These are phyloP conservation scores for Chironomus riparius DNA, from an alignment of 2,888 invertebrate genomes.

Conservation along the genomic window DNA sequence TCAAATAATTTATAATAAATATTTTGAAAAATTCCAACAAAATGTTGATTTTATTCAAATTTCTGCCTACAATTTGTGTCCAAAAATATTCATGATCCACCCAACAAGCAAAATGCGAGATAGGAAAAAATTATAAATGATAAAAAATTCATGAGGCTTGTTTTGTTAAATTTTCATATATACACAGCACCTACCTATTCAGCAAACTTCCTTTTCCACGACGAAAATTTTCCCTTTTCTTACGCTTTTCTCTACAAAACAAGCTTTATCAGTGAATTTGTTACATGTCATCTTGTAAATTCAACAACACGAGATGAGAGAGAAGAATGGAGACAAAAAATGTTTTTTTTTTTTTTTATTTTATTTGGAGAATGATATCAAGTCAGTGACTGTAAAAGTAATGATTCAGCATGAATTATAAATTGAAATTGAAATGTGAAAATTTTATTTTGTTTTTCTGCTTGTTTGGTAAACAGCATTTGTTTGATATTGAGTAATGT, in stretches of 20 bases:
- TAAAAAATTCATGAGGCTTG: slow-evolving; percentile 17
- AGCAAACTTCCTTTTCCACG: not conserved
- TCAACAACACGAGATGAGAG: too few species aligned
- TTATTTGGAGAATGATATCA: not conserved
- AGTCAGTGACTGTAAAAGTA: not conserved
- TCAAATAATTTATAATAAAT: too few species aligned
- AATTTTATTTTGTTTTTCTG: not conserved
- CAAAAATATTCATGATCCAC: not conserved
- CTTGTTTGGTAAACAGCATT: not conserved
- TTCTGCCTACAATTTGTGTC: too few species aligned
- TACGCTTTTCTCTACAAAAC: too few species aligned
- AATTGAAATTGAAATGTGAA: slow-evolving; percentile 5
- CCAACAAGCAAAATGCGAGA: not conserved
- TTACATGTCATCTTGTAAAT: not conserved
- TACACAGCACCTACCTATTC: not conserved
- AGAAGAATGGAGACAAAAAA: too few species aligned
- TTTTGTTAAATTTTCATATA: not conserved
- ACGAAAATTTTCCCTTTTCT: not conserved
- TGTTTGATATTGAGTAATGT: not conserved
- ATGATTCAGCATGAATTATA: slow-evolving; percentile 12
- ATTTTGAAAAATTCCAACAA: too few species aligned
- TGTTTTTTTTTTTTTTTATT: not conserved
- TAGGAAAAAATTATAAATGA: slow-evolving; percentile 15
- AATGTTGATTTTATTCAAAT: too few species aligned
- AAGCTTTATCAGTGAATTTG: not conserved